phyloP scores from a whole-genome alignment of 1,140 invertebrate genomes.

The Condylostylus longicornis region DNA sequence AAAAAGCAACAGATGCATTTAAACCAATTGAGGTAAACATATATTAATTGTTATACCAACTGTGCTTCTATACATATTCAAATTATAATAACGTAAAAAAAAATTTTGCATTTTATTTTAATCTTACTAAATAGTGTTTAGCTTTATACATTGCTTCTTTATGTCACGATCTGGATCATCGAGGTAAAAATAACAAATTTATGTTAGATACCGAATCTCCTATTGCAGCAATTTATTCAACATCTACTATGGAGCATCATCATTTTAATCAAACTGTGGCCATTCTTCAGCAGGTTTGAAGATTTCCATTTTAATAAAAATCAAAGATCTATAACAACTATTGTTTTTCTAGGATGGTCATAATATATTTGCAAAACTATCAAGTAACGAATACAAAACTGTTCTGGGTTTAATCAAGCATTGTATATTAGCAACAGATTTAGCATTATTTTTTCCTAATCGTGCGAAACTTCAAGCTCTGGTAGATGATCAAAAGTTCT shows the following conservation, averaged over 20 bases:
- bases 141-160: slow-evolving; percentile 62
- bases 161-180: slow-evolving; percentile 72
- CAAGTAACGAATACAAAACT: slow-evolving; percentile 60
- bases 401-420: slow-evolving; percentile 59
- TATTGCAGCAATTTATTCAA: slow-evolving; percentile 64
- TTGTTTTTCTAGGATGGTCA: slow-evolving; percentile 48
- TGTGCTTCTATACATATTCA: too few relatives aligned
- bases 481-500: slow-evolving; percentile 39
- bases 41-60: background rate
- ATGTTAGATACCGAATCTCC: slow-evolving; percentile 69
- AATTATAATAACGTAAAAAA: background rate
- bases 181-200: slow-evolving; percentile 72
- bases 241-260: slow-evolving; percentile 73
- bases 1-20: slow-evolving; percentile 40
- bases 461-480: slow-evolving; percentile 46
- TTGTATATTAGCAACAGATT: slow-evolving; percentile 70
- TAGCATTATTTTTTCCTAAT: slow-evolving; percentile 67
- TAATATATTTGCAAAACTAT: slow-evolving; percentile 63
- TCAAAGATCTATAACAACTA: background rate
- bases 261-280: slow-evolving; percentile 78
- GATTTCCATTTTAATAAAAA: too few relatives aligned
- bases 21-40: slow-evolving; percentile 40
- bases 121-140: slow-evolving; percentile 40
- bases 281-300: slow-evolving; percentile 53
- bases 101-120: background rate